phyloP scores from a whole-genome alignment of 2,113 vertebrate species.

The Nesogale talazaci region DNA sequence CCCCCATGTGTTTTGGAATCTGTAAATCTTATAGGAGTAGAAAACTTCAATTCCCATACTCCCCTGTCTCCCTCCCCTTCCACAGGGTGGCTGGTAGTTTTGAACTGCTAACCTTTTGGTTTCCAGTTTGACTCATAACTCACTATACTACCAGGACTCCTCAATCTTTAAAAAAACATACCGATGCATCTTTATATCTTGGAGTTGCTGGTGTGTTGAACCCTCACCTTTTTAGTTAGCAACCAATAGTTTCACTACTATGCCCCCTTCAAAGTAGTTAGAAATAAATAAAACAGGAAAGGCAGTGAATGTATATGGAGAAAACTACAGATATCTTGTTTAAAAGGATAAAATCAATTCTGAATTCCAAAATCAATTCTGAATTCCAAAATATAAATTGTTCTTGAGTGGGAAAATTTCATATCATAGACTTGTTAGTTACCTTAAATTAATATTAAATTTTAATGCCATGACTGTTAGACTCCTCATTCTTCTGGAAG shows the following conservation, averaged over 20 bases:
- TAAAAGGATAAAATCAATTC: neutral
- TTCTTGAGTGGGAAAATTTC: conserved; percentile 2
- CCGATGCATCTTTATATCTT: no score
- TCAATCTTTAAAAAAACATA: no score
- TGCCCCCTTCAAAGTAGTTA: neutral
- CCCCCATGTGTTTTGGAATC: no score
- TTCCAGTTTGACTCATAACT: no score
- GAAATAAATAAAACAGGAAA: neutral
- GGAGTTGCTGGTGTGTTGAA: no score
- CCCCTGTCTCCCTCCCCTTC: no score
- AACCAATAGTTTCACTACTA: neutral
- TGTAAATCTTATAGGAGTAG: no score
- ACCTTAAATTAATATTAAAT: neutral
- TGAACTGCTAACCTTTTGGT: no score
- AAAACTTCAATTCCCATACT: neutral
- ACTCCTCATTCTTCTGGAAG: neutral
- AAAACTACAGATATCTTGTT: neutral
- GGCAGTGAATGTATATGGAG: neutral
- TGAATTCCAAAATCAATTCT: neutral
- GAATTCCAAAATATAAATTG: neutral
- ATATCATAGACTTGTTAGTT: neutral
- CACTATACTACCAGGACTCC: no score
- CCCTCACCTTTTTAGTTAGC: no score
- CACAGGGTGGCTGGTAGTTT: no score
- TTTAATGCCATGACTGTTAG: neutral